phyloP scores from a whole-genome alignment of 2,797 vertebrate genomes.

The Varecia variegata region DNA sequence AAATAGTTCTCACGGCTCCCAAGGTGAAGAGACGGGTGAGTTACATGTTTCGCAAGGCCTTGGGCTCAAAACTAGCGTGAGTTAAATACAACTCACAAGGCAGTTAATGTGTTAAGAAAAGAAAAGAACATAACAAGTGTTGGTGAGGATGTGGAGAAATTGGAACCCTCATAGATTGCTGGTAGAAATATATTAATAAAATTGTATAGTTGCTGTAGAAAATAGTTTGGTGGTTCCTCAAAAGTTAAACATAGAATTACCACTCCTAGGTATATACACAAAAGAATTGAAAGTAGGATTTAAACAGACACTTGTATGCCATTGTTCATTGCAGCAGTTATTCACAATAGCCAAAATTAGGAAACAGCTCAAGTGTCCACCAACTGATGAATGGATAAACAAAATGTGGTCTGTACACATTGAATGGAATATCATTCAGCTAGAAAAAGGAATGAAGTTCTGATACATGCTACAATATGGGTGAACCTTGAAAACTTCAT shows the following conservation, averaged over 20 bases:
- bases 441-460: not conserved
- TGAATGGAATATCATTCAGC: not conserved
- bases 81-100: too few relatives aligned
- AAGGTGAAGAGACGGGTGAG: too few relatives aligned
- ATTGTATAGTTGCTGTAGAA: not conserved
- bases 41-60: too few relatives aligned
- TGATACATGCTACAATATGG: not conserved
- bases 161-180: not conserved
- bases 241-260: not conserved
- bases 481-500: not conserved
- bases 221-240: not conserved
- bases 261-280: not conserved
- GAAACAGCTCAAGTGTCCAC: not conserved
- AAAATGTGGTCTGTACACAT: not conserved
- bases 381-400: not conserved
- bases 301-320: not conserved
- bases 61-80: too few relatives aligned
- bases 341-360: not conserved
- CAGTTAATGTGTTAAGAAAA: not conserved
- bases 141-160: not conserved
- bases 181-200: not conserved
- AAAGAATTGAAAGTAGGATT: not conserved
- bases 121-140: not conserved
- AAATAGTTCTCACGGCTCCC: too few relatives aligned
- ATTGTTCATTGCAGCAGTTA: not conserved